Evolutionary conservation across 1,140 invertebrate species (phyloP).

Genomic region (Euborellia annulipes): DNA sequence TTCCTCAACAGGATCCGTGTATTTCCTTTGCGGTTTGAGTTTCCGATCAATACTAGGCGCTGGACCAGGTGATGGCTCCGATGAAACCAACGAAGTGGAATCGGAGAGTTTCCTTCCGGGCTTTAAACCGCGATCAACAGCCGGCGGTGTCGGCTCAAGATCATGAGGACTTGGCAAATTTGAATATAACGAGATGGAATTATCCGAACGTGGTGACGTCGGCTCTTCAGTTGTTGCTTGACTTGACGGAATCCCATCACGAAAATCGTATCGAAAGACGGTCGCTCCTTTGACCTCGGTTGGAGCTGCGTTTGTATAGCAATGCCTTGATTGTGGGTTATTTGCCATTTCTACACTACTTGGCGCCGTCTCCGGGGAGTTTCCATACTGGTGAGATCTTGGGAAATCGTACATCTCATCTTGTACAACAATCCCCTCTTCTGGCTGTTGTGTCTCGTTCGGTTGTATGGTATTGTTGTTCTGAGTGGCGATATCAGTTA

Average conservation of each 20-base stretch:
- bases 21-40: constrained; percentile 29
- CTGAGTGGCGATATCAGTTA: constrained; percentile 22
- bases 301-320: constrained; percentile 55
- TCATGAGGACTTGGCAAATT: constrained; percentile 38
- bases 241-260: constrained; percentile 22
- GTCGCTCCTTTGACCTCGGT: constrained; percentile 35
- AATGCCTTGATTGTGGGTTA: constrained; percentile 33
- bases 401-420: constrained; percentile 62
- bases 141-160: constrained; percentile 40
- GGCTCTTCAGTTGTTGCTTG: constrained; percentile 23
- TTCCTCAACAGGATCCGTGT: constrained; percentile 3
- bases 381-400: constrained; percentile 37
- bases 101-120: constrained; percentile 47
- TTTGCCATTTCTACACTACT: constrained; percentile 11
- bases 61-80: constrained; percentile 22
- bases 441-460: too few species aligned
- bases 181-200: constrained; percentile 31
- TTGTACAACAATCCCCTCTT: constrained; percentile 19
- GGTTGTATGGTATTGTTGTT: too few species aligned
- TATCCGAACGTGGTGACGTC: constrained; percentile 37
- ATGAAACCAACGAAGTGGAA: constrained; percentile 24
- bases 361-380: constrained; percentile 23
- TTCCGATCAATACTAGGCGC: constrained; percentile 37
- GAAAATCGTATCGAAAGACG: constrained; percentile 41
- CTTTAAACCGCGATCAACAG: constrained; percentile 62